Conservation (phyloP, 1,140 invertebrate species). For the Pectinophora gossypiella region DNA sequence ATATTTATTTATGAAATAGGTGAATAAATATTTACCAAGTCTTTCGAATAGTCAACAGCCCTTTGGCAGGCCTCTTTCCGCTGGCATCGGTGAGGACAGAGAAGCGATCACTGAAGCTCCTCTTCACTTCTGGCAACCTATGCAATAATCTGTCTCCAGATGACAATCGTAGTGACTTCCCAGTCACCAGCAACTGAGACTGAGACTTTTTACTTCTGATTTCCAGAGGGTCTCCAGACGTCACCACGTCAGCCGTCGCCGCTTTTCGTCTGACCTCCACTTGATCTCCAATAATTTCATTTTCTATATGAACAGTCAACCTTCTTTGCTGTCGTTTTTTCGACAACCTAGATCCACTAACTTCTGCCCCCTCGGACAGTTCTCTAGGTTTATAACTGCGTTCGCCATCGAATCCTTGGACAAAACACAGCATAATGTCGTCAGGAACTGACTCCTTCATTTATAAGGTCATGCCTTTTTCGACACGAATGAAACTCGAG, state of each 20-base stretch:
- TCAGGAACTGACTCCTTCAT: conserved; percentile 67
- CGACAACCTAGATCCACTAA: conserved; percentile 5
- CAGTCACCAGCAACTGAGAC: conserved; percentile 23
- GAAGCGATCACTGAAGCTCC: conserved; percentile 65
- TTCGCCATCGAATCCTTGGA: conserved; percentile 58
- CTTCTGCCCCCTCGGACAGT: conserved; percentile 22
- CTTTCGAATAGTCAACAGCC: conserved; percentile 63
- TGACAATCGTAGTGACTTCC: conserved; percentile 50
- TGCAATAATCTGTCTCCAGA: conserved; percentile 29
- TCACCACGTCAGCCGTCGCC: not conserved
- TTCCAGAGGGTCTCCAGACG: conserved; percentile 3
- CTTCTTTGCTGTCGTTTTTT: not conserved
- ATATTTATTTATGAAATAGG: too few relatives aligned
- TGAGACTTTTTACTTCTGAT: conserved; percentile 23
- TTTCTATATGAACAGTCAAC: not conserved
- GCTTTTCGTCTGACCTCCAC: not conserved
- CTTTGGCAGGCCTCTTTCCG: conserved; percentile 45
- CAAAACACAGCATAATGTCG: conserved; percentile 71
- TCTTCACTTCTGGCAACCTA: conserved; percentile 53
- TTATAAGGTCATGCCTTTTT: conserved; percentile 41
- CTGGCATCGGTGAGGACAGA: conserved; percentile 52
- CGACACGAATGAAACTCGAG: not conserved
- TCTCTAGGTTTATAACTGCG: conserved; percentile 40
- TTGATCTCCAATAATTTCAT: not conserved
- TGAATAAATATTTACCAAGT: too few relatives aligned